Percentiles rank a stretch among this genome's conserved stretches.
These are phyloP conservation scores for Pluvialis apricaria DNA, from an alignment of 2,113 vertebrate genomes.

Conservation along the genomic window DNA sequence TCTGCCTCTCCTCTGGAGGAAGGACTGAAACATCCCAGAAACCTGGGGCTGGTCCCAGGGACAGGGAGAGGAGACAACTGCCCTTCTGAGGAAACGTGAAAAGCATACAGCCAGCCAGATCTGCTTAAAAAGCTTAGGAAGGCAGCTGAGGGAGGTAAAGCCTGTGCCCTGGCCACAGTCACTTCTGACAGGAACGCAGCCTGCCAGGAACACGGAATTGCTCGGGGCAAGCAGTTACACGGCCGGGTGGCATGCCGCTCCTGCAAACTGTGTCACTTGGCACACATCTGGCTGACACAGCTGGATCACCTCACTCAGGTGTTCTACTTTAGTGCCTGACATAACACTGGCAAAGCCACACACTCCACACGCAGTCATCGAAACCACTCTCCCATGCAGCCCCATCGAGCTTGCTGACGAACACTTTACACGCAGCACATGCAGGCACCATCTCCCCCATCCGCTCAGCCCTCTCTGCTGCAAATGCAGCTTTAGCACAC, in stretches of 20 bases:
- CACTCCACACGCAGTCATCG: not conserved
- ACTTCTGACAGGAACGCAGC: slow-evolving; percentile 29
- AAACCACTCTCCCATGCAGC: not conserved
- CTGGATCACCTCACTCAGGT: slow-evolving; percentile 39
- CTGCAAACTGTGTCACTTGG: not conserved
- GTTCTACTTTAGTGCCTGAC: slow-evolving; percentile 21
- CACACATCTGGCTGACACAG: slow-evolving; percentile 38
- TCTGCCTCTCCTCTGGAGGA: slow-evolving; percentile 13
- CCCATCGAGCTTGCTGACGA: not conserved
- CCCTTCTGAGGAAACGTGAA: slow-evolving; percentile 16
- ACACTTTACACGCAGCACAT: not conserved
- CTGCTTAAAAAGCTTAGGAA: slow-evolving; percentile 37
- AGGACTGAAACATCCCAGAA: slow-evolving; percentile 23
- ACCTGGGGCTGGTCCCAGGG: not conserved
- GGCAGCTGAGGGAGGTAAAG: not conserved
- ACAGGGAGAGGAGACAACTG: slow-evolving; percentile 19
- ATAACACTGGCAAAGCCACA: not conserved
- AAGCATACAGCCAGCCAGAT: not conserved
- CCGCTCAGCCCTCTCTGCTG: not conserved
- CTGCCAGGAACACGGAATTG: not conserved
- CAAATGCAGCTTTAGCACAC: slow-evolving; percentile 42
- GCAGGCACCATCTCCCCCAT: not conserved
- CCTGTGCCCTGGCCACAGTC: not conserved
- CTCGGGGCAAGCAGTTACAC: slow-evolving; percentile 15
- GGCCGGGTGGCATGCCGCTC: not conserved